Base-by-base conservation (phyloP, 1,140 invertebrate genomes). In the Drosophila pallidifrons region DNA sequence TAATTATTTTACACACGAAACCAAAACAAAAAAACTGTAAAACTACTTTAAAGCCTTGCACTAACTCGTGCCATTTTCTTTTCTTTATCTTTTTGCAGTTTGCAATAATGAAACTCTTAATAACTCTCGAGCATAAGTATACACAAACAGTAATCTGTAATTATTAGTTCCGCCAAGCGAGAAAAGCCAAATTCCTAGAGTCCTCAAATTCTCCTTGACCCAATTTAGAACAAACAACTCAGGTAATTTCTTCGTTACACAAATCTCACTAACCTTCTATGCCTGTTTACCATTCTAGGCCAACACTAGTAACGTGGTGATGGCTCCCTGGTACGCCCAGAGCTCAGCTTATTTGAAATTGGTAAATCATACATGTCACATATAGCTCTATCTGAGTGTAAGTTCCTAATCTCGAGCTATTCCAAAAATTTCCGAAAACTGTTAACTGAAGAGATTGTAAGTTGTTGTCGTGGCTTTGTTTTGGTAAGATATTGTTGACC, bases 21-120 rank as follows among this genome's bases (percentile, higher is more conserved):
- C 60, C 59, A 67, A 61, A 49, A 45, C 49, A 59, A 49, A 69
- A 73, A 66, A 55, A 67, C 63, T 3, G 41, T 30, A 35, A 41
- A 64, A 11, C 32, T 16, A 47, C n/a, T 54, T 65, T 51, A 58
- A 77, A 75, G 25, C 16, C 43, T 77, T 73, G 85, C 81, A 83
- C 85, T 88, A 88, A 88, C 68, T 70, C 65, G 85, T 89, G 85
- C 77, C 74, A 73, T 85, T 88, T 79, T 64, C 61, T 88, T 88
- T 81, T 90, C 77, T 82, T 79, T 82, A 66, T 91, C 82, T 91
- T 89, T 82, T 91, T 91, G 75, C 88, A 91, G 88, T 91, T 91
- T 91, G 89, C 85, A 85, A 88, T 88, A 77, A 78, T 83, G 81
- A 88, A 88, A 79, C 80, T 89, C 74, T 89, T 78, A 83, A 73